These are phyloP conservation scores for Sebastes umbrosus DNA, from an alignment of 2,797 vertebrate genomes.

Conservation along the genomic window DNA sequence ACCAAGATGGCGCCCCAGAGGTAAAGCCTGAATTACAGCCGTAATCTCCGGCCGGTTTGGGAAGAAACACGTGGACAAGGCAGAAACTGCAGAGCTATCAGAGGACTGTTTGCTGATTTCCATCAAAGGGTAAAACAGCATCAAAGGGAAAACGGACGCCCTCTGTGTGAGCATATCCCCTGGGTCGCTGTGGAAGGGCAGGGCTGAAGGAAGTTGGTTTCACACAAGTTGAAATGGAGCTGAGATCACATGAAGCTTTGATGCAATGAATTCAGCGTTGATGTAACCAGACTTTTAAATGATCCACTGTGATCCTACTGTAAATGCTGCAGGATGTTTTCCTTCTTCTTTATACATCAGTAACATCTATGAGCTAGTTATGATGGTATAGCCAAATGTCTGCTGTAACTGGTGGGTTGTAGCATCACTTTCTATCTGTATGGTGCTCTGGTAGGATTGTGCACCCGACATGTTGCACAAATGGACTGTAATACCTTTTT, in stretches of 20 bases:
- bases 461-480: too few relatives aligned
- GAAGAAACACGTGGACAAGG: constrained; percentile 30
- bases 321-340: background rate
- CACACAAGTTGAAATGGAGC: constrained; percentile 22
- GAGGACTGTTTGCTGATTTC: constrained; percentile 45
- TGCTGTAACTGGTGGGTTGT: background rate
- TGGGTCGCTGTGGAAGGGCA: constrained; percentile 40
- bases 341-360: background rate
- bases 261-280: constrained; percentile 9
- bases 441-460: too few relatives aligned
- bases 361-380: too few relatives aligned
- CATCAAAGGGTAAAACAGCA: constrained; percentile 57
- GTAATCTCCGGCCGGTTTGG: background rate
- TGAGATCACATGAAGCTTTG: constrained; percentile 40
- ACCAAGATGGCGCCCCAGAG: constrained; percentile 1
- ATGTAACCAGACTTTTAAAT: constrained; percentile 11
- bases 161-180: constrained; percentile 30
- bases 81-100: constrained; percentile 9
- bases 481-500: too few relatives aligned
- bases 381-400: fast-evolving
- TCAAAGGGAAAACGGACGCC: constrained; percentile 43
- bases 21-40: constrained; percentile 1
- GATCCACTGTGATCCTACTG: background rate
- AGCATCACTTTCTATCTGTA: too few relatives aligned
- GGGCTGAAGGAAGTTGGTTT: constrained; percentile 24